Base-by-base conservation (phyloP, 2,888 invertebrate genomes). In the Gymnosoma rotundatum region DNA sequence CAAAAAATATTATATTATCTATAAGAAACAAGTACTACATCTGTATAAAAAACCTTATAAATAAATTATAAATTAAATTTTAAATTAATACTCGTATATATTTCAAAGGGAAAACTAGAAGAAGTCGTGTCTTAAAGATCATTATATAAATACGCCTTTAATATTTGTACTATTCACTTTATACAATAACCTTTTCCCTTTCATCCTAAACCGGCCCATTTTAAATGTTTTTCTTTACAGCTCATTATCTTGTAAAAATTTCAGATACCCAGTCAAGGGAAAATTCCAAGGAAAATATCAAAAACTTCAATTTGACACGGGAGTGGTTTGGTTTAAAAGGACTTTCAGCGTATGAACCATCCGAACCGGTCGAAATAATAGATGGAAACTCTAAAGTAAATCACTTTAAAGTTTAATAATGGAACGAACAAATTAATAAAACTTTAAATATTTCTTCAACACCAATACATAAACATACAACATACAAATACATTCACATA, bases 351-450 rank as follows among this genome's bases (percentile, higher is more conserved):
- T 94, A 93, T 86, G 93, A 93, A 56, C 93, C 93, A 16, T 93
- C 94, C 87, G 90, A 93, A 58, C 93, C 93, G 1, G 93, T 94
- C 74, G 93, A 94, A 88, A 94, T 94, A 10, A 93, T 94, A 87
- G 91, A 94, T 83, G 95, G 94, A 81, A 94, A 95, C 90, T 95
- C 95, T n/a, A 95, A 94, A 93, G 95, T 95, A 93, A 90, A 89
- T 88, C 88, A 87, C 80, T 87, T 89, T 87, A 86, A 87, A 84
- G 79, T 85, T 12, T 80, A 86, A 82, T 85, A 14, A 87, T 86
- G 25, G 9, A 70, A 16, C 16, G n/a, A n/a, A 61, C 16, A 14
- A 18, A 61, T 25, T 63, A 78, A 78, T 32, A 4, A 42, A 42
- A 42, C 12, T 42, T 42, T 86, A 87, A 87, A 79, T 56, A 50